phyloP scores from a whole-genome alignment of 53 echinoderm and acorn worm genomes.

The Arbacia lixula region DNA sequence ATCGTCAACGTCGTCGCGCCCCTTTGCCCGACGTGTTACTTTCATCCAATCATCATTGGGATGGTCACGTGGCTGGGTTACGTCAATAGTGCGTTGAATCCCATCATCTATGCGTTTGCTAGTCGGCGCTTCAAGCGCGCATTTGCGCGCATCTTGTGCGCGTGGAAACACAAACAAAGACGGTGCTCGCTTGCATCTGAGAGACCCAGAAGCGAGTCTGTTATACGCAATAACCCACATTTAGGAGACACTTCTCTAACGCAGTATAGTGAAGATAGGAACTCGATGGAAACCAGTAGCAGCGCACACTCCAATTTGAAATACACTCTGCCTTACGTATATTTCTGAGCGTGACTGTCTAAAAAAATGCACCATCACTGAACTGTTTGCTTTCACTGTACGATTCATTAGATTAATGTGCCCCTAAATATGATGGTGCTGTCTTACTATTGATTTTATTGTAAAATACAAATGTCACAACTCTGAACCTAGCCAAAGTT shows the following conservation, averaged over 20 bases:
- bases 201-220: not conserved
- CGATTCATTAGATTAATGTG: not conserved
- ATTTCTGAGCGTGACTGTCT: no score
- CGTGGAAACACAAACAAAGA: not conserved
- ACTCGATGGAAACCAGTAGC: constrained; percentile 21
- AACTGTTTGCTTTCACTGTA: no score
- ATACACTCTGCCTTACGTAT: constrained; percentile 23
- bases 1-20: constrained; percentile 86
- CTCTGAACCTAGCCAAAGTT: not conserved
- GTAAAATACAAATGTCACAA: not conserved
- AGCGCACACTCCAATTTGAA: constrained; percentile 36
- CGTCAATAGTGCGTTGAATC: constrained; percentile 87
- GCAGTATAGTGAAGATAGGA: constrained; percentile 46
- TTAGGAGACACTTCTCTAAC: constrained; percentile 40
- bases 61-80: constrained; percentile 91
- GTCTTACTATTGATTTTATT: not conserved
- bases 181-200: not conserved
- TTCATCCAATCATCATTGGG: constrained; percentile 54
- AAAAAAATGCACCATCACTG: not conserved
- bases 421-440: not conserved
- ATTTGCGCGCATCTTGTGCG: constrained; percentile 80
- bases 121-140: constrained; percentile 90
- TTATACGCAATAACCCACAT: not conserved
- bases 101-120: constrained; percentile 91
- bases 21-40: constrained; percentile 76